A percentile compares a stretch with the other conserved stretches of the same genome.
Evolutionary conservation across 2,888 invertebrate species (phyloP).

Genomic region (Drosophila kokeensis): DNA sequence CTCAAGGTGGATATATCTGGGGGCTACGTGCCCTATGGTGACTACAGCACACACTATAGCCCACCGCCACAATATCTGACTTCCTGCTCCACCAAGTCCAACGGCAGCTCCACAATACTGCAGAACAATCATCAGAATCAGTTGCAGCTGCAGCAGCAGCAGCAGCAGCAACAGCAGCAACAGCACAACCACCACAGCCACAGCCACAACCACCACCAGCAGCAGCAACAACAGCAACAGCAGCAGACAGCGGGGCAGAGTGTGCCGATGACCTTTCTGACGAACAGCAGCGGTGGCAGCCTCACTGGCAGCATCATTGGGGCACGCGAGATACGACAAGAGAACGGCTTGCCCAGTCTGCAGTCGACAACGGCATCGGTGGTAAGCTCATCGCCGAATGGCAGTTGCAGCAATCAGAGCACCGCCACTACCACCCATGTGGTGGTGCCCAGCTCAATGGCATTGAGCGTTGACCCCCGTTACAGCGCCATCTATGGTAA

Average conservation of each 20-base stretch:
- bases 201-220: conserved; percentile 65
- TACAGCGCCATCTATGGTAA: conserved; percentile 96
- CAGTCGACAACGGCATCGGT: conserved; percentile 84
- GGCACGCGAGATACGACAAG: conserved; percentile 84
- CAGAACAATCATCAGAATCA: conserved; percentile 83
- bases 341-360: conserved; percentile 84
- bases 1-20: conserved; percentile 95
- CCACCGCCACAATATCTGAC: conserved; percentile 88
- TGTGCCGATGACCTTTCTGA: conserved; percentile 84
- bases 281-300: conserved; percentile 81
- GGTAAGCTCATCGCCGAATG: conserved; percentile 85
- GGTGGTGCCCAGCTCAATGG: conserved; percentile 75
- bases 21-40: conserved; percentile 90
- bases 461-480: conserved; percentile 90
- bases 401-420: conserved; percentile 84
- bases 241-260: conserved; percentile 61
- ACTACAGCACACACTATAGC: conserved; percentile 95
- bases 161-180: conserved; percentile 77
- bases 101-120: conserved; percentile 82
- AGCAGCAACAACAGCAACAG: conserved; percentile 67
- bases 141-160: conserved; percentile 79
- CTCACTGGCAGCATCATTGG: conserved; percentile 84
- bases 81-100: conserved; percentile 84
- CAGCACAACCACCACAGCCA: conserved; percentile 50
- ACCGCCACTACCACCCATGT: conserved; percentile 83